A percentile compares a stretch with the other conserved stretches of the same genome.
These are phyloP conservation scores for Brachionichthys hirsutus DNA, from an alignment of 2,113 vertebrate genomes.

Conservation along the genomic window DNA sequence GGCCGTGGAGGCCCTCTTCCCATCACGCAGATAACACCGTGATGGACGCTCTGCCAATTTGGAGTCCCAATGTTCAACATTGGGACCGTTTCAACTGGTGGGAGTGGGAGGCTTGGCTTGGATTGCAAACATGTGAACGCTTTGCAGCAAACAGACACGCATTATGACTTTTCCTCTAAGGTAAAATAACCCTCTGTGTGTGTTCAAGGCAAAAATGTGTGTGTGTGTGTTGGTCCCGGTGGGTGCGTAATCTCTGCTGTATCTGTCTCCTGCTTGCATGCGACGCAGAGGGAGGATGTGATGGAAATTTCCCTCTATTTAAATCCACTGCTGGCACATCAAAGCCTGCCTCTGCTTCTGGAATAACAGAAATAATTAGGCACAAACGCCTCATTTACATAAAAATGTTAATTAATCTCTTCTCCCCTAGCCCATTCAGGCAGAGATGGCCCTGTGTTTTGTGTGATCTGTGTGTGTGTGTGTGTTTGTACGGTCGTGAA, in stretches of 20 bases:
- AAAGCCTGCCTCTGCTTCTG: slow-evolving; percentile 83
- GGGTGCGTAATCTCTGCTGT: slow-evolving; percentile 67
- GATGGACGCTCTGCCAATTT: slow-evolving; percentile 63
- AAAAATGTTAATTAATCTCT: slow-evolving; percentile 95
- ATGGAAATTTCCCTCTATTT: slow-evolving; percentile 97
- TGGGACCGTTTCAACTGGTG: slow-evolving; percentile 38
- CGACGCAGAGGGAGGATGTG: slow-evolving; percentile 89
- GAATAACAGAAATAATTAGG: slow-evolving; percentile 98
- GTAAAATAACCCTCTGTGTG: slow-evolving; percentile 38
- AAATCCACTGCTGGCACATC: slow-evolving; percentile 95
- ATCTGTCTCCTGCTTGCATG: slow-evolving; percentile 66
- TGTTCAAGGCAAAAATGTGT: not conserved
- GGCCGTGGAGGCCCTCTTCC: slow-evolving; percentile 49
- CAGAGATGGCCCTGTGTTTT: slow-evolving; percentile 36
- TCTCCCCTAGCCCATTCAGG: slow-evolving; percentile 80
- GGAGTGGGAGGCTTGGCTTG: slow-evolving; percentile 12
- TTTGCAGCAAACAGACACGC: slow-evolving; percentile 28
- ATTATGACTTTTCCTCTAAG: slow-evolving; percentile 45
- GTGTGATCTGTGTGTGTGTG: slow-evolving; percentile 38
- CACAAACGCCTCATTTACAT: slow-evolving; percentile 94
- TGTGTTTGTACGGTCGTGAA: slow-evolving; percentile 38
- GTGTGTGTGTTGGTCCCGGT: slow-evolving; percentile 46
- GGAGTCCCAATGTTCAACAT: slow-evolving; percentile 47
- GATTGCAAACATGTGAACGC: slow-evolving; percentile 35
- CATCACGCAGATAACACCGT: slow-evolving; percentile 41